Base-by-base conservation (phyloP, 2,113 vertebrate genomes). In the Macquaria australasica region DNA sequence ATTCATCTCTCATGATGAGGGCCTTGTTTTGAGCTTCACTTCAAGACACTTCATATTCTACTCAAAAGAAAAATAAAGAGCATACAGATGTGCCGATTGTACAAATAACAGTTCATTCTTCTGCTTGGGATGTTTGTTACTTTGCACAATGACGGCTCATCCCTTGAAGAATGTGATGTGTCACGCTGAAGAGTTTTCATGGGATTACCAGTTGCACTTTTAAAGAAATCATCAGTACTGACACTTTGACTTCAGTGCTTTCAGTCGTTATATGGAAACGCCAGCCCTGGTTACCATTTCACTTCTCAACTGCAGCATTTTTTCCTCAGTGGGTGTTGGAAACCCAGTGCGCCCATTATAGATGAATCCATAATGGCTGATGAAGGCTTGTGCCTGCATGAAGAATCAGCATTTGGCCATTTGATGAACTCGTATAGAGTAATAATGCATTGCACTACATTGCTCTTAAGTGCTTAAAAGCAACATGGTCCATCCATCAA, bases 1-100 rank as follows among this genome's bases (percentile, higher is more conserved):
- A 86, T 96, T 91, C 95, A 96, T 96, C 93, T 92, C 15, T 68
- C 89, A 82, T 81, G n/a, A 73, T 14, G 28, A 71, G 56, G 72
- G 53, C 43, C 64, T 64, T 62, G 18, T 37, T 43, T n/a, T 50
- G 6, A 60, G 72, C 63, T 62, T 11, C 48, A 73, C 70, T 8
- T 55, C 62, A 5, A n/a, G 63, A 70, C 58, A 11, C 73, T 58
- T 62, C 68, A 55, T 18, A 8, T 37, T 48, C 25, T 34, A 0
- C 20, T 53, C 28, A 15, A 34, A 21, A 41, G 34, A 56, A 28
- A 68, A 28, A 68, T 39, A 3, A 39, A 75, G 77, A 41, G 14
- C 60, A 73, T 11, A 48, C 62, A 75, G 66, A 67, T 14, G 48
- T 28, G 75, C 31, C n/a, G 4, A 34, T 69, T 39, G 55, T 69